Conservation (phyloP, 2,797 vertebrate genomes). For the Microhierax caerulescens region DNA sequence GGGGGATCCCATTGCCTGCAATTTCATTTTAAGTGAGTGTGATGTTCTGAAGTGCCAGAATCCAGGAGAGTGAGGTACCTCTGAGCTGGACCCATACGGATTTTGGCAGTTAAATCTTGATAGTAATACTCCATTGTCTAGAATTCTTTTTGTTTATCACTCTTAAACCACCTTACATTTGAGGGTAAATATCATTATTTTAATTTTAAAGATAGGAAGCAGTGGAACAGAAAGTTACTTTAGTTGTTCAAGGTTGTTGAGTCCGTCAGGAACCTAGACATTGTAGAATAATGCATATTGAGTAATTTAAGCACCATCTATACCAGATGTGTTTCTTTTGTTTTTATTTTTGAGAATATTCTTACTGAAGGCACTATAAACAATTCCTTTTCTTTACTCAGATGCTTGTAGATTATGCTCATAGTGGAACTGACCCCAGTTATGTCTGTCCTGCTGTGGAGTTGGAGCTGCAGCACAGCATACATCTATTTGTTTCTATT, state of each 20-base stretch:
- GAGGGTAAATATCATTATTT: neutral
- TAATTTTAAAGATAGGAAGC: neutral
- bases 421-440: neutral
- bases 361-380: neutral
- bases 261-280: neutral
- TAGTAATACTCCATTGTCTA: neutral
- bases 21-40: neutral
- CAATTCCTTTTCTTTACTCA: neutral
- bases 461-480: neutral
- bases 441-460: neutral
- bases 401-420: neutral
- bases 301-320: neutral
- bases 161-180: neutral
- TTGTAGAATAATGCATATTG: neutral
- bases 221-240: neutral
- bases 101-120: neutral
- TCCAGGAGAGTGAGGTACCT: neutral
- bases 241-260: neutral
- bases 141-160: neutral
- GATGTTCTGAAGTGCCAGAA: neutral
- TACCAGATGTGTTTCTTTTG: neutral
- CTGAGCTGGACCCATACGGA: neutral
- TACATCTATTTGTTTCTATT: neutral
- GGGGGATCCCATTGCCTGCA: neutral
- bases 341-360: neutral